phyloP scores from a whole-genome alignment of 2,888 invertebrate species.

The Andrena minutula region DNA sequence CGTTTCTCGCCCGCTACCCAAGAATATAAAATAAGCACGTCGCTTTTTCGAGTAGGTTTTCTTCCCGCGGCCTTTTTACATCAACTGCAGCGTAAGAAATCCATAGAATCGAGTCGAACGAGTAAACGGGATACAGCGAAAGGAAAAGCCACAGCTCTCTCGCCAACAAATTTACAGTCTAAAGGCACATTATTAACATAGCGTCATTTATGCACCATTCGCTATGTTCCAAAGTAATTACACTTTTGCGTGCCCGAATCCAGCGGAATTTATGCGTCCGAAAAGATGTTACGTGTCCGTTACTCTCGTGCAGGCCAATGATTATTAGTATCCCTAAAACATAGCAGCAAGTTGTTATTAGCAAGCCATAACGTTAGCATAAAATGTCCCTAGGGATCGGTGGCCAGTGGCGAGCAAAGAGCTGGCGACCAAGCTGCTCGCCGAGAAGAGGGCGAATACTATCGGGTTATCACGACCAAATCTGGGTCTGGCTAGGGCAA shows the following conservation, averaged over 20 bases:
- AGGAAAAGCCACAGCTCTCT: not conserved
- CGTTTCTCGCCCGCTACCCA: too few relatives aligned
- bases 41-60: not conserved
- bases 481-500: constrained; percentile 75
- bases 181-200: not conserved
- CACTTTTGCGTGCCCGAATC: constrained; percentile 18
- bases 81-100: not conserved
- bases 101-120: not conserved
- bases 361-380: constrained; percentile 76
- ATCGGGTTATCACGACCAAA: constrained; percentile 75
- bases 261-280: constrained; percentile 28
- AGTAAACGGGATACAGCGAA: not conserved
- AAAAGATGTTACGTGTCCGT: constrained; percentile 56
- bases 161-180: not conserved
- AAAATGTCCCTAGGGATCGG: constrained; percentile 63
- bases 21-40: too few relatives aligned
- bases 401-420: constrained; percentile 21
- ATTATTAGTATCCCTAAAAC: constrained; percentile 74
- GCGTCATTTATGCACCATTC: not conserved
- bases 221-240: constrained; percentile 18
- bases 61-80: not conserved
- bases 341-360: constrained; percentile 76
- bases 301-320: constrained; percentile 46
- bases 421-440: constrained; percentile 3
- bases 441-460: constrained; percentile 41